Conservation (phyloP, 2,113 vertebrate genomes). For the Isichthys henryi region DNA sequence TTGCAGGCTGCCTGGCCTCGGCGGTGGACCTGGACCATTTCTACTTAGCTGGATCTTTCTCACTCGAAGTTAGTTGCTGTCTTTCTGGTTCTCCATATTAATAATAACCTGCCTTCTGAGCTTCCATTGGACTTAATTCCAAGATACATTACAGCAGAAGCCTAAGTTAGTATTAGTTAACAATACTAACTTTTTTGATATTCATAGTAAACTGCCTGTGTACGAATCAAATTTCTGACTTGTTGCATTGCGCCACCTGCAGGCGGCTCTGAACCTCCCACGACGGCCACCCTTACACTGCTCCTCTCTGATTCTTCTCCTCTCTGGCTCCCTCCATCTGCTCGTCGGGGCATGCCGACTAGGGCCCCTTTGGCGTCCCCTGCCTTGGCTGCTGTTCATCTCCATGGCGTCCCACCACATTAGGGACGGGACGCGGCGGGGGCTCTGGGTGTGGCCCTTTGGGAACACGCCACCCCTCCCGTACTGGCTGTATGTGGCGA, state of each 20-base stretch:
- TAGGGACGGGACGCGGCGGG: slow-evolving; percentile 81
- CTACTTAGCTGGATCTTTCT: slow-evolving; percentile 79
- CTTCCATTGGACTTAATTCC: background rate
- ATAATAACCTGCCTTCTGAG: background rate
- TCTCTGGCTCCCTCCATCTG: slow-evolving; percentile 74
- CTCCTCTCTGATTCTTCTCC: slow-evolving; percentile 77
- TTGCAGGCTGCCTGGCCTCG: slow-evolving; percentile 85
- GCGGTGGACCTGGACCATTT: slow-evolving; percentile 91
- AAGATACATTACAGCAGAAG: background rate
- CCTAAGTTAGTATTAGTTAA: background rate
- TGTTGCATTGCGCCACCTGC: slow-evolving; percentile 24
- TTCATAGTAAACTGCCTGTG: background rate
- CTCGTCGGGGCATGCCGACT: slow-evolving; percentile 78
- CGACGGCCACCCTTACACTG: slow-evolving; percentile 86
- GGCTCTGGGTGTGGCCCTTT: slow-evolving; percentile 88
- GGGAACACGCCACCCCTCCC: slow-evolving; percentile 85
- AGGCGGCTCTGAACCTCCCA: slow-evolving; percentile 81
- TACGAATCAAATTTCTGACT: background rate
- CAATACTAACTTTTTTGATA: background rate
- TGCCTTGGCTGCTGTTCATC: slow-evolving; percentile 93
- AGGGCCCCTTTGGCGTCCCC: slow-evolving; percentile 86
- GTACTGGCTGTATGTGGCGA: slow-evolving; percentile 85
- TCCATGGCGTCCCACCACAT: slow-evolving; percentile 90
- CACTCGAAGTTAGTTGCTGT: slow-evolving; percentile 70
- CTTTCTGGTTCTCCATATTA: background rate